phyloP scores from a whole-genome alignment of 2,797 vertebrate species.

The Danio kyathit region DNA sequence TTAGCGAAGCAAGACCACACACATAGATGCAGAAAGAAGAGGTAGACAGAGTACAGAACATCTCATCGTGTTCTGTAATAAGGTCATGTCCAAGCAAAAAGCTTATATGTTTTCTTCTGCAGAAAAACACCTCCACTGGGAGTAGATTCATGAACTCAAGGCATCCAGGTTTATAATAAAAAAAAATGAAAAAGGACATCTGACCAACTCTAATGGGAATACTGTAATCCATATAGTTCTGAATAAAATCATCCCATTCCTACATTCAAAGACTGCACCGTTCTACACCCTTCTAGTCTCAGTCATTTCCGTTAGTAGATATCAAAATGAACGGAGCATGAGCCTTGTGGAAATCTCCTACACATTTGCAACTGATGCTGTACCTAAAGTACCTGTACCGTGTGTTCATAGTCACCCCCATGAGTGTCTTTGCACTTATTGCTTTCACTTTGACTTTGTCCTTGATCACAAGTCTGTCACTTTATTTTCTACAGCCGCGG shows the following conservation, averaged over 20 bases:
- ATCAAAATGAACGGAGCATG: not conserved
- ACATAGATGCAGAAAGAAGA: conserved; percentile 12
- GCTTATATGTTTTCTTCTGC: not conserved
- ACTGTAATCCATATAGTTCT: not conserved
- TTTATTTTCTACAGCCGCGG: conserved; percentile 97
- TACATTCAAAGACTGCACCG: not conserved
- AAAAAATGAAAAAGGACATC: not conserved
- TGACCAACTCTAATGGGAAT: not conserved
- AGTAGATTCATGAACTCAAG: not conserved
- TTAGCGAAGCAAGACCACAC: not conserved
- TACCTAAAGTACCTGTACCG: conserved; percentile 7
- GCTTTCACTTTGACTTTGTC: conserved; percentile 2
- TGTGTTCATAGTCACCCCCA: not conserved
- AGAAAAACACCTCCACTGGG: not conserved
- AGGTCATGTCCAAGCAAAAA: conserved; percentile 12
- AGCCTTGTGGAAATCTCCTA: not conserved
- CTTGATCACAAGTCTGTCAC: conserved; percentile 91
- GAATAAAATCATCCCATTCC: not conserved
- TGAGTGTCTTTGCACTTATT: not conserved
- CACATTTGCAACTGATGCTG: not conserved
- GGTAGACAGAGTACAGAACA: conserved; percentile 10
- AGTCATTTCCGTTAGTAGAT: not conserved
- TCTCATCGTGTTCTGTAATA: not conserved
- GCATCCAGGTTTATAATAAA: not conserved
- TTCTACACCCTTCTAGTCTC: not conserved